Conservation (phyloP, 2,888 invertebrate species). For the Aelia acuminata region DNA sequence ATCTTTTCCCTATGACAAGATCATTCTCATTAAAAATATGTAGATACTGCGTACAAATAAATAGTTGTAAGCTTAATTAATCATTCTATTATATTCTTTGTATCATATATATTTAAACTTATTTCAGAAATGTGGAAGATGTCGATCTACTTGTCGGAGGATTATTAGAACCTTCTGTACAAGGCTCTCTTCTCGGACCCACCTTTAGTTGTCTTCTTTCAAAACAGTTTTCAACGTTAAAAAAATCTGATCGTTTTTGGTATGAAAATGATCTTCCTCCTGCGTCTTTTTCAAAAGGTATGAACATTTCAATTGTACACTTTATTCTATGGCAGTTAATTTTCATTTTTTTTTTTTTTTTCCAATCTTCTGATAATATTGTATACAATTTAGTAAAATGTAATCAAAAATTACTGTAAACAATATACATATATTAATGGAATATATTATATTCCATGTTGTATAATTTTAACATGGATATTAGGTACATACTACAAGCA, state of each 20-base stretch:
- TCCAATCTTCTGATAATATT: too few species aligned
- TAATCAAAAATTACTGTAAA: too few species aligned
- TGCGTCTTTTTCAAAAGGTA: slow-evolving; percentile 78
- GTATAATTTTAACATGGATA: too few species aligned
- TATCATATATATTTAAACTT: neutral
- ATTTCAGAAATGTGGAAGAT: slow-evolving; percentile 77
- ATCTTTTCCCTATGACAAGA: too few species aligned
- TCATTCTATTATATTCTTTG: neutral
- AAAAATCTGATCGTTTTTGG: slow-evolving; percentile 94
- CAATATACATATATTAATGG: too few species aligned
- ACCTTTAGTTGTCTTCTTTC: slow-evolving; percentile 90
- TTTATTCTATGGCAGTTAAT: neutral
- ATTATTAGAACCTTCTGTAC: slow-evolving; percentile 82
- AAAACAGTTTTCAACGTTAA: slow-evolving; percentile 84
- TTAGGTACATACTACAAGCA: too few species aligned
- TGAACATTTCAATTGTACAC: slow-evolving; percentile 50
- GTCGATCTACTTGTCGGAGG: slow-evolving; percentile 89
- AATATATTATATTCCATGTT: too few species aligned
- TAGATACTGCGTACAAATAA: neutral
- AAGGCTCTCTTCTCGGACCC: slow-evolving; percentile 88
- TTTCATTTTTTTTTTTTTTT: slow-evolving; percentile 9
- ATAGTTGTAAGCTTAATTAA: neutral
- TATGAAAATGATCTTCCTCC: slow-evolving; percentile 95
- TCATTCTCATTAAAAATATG: too few species aligned
- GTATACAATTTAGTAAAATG: too few species aligned